Evolutionary conservation across 64 coral and sea anemone genomes (phyloP).

Genomic region (Exaiptasia diaphana): DNA sequence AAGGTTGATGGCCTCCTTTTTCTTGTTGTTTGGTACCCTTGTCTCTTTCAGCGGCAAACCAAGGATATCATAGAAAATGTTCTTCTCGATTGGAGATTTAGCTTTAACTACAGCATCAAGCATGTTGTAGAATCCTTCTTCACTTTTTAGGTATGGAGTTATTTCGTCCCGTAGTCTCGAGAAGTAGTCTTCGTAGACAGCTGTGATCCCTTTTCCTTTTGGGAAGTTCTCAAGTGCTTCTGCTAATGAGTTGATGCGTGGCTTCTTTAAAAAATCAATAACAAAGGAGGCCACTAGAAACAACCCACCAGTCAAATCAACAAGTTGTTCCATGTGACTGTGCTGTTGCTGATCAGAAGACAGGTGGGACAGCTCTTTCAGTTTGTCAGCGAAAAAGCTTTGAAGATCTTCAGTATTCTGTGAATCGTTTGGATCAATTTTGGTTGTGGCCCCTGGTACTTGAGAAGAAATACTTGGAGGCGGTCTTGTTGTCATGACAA

Average conservation of each 20-base stretch:
- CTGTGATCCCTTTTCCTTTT: not conserved
- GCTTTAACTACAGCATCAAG: slow-evolving; percentile 12
- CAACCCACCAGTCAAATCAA: slow-evolving; percentile 19
- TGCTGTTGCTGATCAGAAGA: not conserved
- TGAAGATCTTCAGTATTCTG: not conserved
- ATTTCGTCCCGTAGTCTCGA: not conserved
- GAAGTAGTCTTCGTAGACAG: slow-evolving; percentile 31
- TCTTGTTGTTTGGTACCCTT: not conserved
- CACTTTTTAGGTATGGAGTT: not conserved
- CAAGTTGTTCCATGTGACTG: not conserved
- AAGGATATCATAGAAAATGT: slow-evolving; percentile 15
- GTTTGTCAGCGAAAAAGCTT: not conserved
- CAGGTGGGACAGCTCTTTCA: not conserved
- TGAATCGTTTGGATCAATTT: not conserved
- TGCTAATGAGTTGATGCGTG: not conserved
- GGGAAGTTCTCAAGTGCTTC: not conserved
- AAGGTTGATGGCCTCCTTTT: not conserved
- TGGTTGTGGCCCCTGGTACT: not conserved
- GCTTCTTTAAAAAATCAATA: not conserved
- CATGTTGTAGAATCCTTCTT: not conserved
- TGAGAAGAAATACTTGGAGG: not conserved
- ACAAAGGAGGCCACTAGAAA: slow-evolving; percentile 43
- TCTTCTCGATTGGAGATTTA: slow-evolving; percentile 5
- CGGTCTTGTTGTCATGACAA: not conserved
- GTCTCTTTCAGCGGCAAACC: not conserved